Base-by-base conservation (phyloP, 2,888 invertebrate genomes). In the Eristalis intricaria region DNA sequence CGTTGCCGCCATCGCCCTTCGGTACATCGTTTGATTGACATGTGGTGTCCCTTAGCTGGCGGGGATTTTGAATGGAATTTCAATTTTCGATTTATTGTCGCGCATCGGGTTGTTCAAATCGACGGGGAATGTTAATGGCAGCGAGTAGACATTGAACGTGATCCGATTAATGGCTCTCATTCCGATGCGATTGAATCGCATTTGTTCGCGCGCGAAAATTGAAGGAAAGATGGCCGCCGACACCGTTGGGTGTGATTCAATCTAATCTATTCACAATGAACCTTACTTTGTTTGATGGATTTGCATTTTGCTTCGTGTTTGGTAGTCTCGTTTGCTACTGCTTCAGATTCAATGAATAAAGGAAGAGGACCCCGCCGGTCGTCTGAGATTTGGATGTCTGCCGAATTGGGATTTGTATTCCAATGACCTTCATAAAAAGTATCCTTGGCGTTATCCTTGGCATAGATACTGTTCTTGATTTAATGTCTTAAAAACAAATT, bases 21-120 rank as follows among this genome's bases (percentile, higher is more conserved):
- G 65, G 23, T 60, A 50, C 56, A 43, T 32, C 29, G n/a, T n/a
- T n/a, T 74, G 73, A 85, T 74, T 74, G 85, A 69, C 77, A 73
- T 50, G 50, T 19, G 50, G 60, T 66, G 40, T 50, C 77, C 29
- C 56, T 65, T 38, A 60, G 38, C 58, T 38, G 8, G 8, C 19
- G 50, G 64, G 65, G 32, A 60, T 61, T 82, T 77, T 68, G 64
- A 77, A 60, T 82, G 85, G 82, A 85, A 85, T 85, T 85, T 85
- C 82, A 84, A 78, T 84, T 78, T 77, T 23, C 63, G 71, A 84
- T 81, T 81, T 75, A 73, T 69, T 75, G 70, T 70, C 74, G 66
- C 73, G 35, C 22, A 40, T 26, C 35, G n/a, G 43, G n/a, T 5
- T 50, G 43, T n/a, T 76, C 66, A 0, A 63, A 69, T 68, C 64